Evolutionary conservation across 2,797 vertebrate species (phyloP), one percentile per base, ranked within the genome.

Genomic region (Etheostoma perlongum): DNA sequence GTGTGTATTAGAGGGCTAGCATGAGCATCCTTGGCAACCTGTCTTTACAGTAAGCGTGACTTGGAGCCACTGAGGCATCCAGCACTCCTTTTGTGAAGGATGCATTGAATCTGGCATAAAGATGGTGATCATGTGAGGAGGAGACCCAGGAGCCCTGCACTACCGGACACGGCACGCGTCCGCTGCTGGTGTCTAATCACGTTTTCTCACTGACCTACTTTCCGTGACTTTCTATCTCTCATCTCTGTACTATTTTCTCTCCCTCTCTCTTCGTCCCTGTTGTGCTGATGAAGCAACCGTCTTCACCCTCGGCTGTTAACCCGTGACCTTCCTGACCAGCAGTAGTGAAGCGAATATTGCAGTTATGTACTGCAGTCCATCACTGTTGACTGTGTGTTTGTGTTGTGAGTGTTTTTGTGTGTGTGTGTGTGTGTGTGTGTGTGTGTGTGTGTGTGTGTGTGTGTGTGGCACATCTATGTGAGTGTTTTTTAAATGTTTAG

Each of bases 201-300:
- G 44, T 76, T 91, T 88, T 86, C 85, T 87, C 86, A 10, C 81
- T 92, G 91, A 92, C 91, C 90, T 89, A 91, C 79, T 89, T 90
- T 85, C 78, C 4, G 0, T 79, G 77, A 90, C 80, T 82, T 89
- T 83, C 78, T 73, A 78, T 52, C 55, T 79, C 72, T 72, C 36
- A 42, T 54, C 65, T 52, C 52, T 72, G 53, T 63, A 61, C 62
- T 76, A 47, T 62, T 79, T 23, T 65, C 69, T 63, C n/a, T 14
- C 40, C 14, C 60, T 57, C 51, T 57, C 51, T 78, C 74, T 76
- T 9, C 66, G 51, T 82, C 83, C 81, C 80, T 3, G 60, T 66
- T 85, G 84, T 89, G 89, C 88, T 91, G 89, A 91, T 88, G 85
- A 83, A 84, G 87, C 82, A 85, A 76, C 68, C 53, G 9, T 72